Evolutionary conservation across 1,140 invertebrate species (phyloP).

Genomic region (Drosophila athabasca): DNA sequence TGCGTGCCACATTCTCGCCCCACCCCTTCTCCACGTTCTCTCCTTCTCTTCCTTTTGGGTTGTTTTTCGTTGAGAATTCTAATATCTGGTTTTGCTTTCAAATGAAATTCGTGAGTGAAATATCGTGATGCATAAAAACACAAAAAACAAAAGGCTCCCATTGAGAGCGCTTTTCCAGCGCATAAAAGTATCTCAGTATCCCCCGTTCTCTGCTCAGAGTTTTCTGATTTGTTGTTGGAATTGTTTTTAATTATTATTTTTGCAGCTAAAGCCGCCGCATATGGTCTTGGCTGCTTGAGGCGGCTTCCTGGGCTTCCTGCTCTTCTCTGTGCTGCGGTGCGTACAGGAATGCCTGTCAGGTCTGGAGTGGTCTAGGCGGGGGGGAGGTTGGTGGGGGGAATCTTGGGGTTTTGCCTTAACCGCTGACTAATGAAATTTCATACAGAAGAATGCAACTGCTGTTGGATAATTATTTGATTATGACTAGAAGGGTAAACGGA

Average conservation of each 20-base stretch:
- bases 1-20: constrained; percentile 64
- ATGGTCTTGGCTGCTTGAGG: no score
- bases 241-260: constrained; percentile 66
- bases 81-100: constrained; percentile 55
- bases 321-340: not conserved
- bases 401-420: constrained; percentile 14
- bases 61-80: constrained; percentile 66
- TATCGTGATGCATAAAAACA: constrained; percentile 66
- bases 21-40: no score
- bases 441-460: constrained; percentile 21
- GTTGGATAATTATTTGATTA: constrained; percentile 1
- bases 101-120: constrained; percentile 80
- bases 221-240: constrained; percentile 50
- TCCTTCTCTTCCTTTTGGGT: constrained; percentile 8
- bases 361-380: no score
- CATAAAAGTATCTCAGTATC: constrained; percentile 63
- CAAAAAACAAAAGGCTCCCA: constrained; percentile 56
- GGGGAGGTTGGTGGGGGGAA: not conserved
- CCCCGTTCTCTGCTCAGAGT: no score
- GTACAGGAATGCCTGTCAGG: no score
- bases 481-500: not conserved
- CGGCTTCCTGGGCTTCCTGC: not conserved
- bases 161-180: constrained; percentile 52
- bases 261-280: not conserved
- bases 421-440: constrained; percentile 63